Conservation (phyloP, 2,113 vertebrate genomes). For the Epinephelus moara region DNA sequence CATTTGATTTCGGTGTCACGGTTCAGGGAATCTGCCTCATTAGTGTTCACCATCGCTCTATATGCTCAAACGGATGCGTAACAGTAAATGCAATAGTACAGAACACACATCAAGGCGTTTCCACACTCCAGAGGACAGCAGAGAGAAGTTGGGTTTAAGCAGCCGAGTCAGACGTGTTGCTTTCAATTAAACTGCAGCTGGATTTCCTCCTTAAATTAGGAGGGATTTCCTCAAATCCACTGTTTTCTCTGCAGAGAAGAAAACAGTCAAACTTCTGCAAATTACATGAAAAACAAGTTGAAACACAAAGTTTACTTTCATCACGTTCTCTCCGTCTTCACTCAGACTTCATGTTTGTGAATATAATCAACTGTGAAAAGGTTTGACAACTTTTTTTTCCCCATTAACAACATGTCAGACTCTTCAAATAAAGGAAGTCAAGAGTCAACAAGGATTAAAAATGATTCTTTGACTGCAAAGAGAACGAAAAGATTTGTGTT, state of each 20-base stretch:
- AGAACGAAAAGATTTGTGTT: too few relatives aligned
- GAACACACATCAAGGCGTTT: slow-evolving; percentile 42
- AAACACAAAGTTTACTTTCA: not conserved
- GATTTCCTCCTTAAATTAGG: not conserved
- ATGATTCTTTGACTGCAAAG: too few relatives aligned
- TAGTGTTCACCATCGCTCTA: slow-evolving; percentile 2
- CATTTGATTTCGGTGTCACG: not conserved
- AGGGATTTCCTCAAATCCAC: slow-evolving; percentile 28
- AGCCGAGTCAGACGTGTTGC: slow-evolving; percentile 6
- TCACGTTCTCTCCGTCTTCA: not conserved
- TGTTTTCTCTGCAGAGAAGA: not conserved
- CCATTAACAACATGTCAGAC: too few relatives aligned
- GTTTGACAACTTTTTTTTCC: too few relatives aligned
- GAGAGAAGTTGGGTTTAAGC: not conserved
- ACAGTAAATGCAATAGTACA: not conserved
- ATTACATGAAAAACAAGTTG: not conserved
- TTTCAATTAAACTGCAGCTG: slow-evolving; percentile 35
- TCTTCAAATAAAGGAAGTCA: too few relatives aligned
- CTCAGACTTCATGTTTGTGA: not conserved
- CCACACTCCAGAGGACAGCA: slow-evolving; percentile 8
- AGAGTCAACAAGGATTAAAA: too few relatives aligned
- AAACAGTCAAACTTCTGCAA: slow-evolving; percentile 6
- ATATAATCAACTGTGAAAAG: too few relatives aligned
- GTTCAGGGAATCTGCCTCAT: slow-evolving; percentile 42
- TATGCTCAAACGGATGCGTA: not conserved